Base-by-base conservation (phyloP, 2,888 invertebrate species). In the Globia sparganii region DNA sequence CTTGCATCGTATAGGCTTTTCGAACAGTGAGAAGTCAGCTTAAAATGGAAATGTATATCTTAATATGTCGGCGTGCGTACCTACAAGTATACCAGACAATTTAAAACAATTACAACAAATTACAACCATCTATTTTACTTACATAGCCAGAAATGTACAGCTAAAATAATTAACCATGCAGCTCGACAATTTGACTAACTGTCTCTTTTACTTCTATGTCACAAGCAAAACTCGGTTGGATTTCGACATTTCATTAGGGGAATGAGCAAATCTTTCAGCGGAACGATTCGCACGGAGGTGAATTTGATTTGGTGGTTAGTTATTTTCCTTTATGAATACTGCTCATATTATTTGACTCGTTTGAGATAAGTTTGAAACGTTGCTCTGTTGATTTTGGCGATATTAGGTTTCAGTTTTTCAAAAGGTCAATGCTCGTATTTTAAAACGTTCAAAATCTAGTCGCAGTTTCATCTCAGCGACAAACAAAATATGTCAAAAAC, bases 241-340 rank as follows among this genome's bases (percentile, higher is more conserved):
- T 89, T 89, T 85, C 89, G 88, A 88, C 90, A 91, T 94, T 95
- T 94, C 93, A 94, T 95, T 94, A 94, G 88, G 88, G 79, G 90
- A 91, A 93, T 92, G 93, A 90, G 91, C 81, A 90, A 93, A 92
- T 94, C 92, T 92, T 92, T 90, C 87, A 90, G 83, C 69, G 86
- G 87, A 88, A 75, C 88, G 90, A 86, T 86, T 87, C 87, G 85
- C 84, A 87, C 86, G 90, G 90, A 92, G 91, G 88, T 77, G 75
- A 83, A 92, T 91, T 91, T 90, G 90, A 92, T 92, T 92, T 90
- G 70, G 89, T 81, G 90, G 89, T 88, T 89, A 89, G 90, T 90
- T 91, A 91, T 91, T 88, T 87, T 85, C 84, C 75, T 77, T 72
- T 74, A 69, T 74, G 64, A 73, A 71, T 37, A 72, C 46, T 69